Evolutionary conservation across 2,888 invertebrate genomes (phyloP).

Genomic region (Norana najaformis): DNA sequence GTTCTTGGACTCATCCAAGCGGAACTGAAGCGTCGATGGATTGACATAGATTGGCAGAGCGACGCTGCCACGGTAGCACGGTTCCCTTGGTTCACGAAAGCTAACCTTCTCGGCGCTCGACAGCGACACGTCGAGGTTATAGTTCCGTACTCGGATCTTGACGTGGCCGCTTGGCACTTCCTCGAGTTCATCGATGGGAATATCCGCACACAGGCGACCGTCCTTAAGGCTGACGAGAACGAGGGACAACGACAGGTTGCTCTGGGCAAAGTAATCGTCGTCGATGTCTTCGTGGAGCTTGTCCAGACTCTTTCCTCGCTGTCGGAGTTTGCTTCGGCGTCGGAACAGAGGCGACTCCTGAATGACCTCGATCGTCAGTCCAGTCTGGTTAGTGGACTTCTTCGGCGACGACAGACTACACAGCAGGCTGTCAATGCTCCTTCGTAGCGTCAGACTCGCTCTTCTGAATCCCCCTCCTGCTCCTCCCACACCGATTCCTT

Average conservation of each 20-base stretch:
- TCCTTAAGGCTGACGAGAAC: constrained; percentile 18
- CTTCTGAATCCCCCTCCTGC: background rate
- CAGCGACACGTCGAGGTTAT: constrained; percentile 14
- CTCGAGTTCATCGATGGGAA: constrained; percentile 8
- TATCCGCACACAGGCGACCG: background rate
- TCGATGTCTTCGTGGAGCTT: background rate
- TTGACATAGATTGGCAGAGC: constrained; percentile 27
- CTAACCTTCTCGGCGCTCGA: background rate
- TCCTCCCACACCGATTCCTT: background rate
- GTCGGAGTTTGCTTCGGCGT: background rate
- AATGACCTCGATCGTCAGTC: constrained; percentile 17
- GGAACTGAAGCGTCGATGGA: constrained; percentile 9
- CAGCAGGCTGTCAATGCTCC: constrained; percentile 19
- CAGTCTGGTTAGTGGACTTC: background rate
- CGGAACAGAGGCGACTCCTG: constrained; percentile 10
- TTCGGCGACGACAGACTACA: background rate
- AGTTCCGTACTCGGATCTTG: background rate
- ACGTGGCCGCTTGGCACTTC: constrained; percentile 3
- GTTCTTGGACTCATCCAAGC: constrained; percentile 9
- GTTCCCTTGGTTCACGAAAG: background rate
- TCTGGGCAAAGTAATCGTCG: background rate
- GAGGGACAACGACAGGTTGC: background rate
- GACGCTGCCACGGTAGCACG: constrained; percentile 17
- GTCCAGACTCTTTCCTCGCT: constrained; percentile 20
- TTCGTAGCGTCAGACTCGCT: background rate